Evolutionary conservation across 1,140 invertebrate species (phyloP).

Genomic region (Galleria mellonella): DNA sequence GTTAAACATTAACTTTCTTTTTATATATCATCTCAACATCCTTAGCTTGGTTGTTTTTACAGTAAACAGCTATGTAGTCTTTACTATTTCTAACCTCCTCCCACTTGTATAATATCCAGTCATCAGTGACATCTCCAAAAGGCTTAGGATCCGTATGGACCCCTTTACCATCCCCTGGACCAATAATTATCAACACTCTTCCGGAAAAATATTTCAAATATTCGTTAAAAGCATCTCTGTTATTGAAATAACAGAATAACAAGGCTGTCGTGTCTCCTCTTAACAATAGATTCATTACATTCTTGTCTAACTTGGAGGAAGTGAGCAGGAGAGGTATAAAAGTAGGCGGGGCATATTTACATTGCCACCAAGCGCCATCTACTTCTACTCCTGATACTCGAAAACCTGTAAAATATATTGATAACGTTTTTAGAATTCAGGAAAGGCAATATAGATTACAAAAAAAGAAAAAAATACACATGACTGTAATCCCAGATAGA

Average conservation of each 20-base stretch:
- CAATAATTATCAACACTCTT: slow-evolving; percentile 80
- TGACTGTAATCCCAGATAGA: no score
- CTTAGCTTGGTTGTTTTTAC: slow-evolving; percentile 16
- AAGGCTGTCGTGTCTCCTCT: slow-evolving; percentile 70
- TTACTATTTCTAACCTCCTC: slow-evolving; percentile 58
- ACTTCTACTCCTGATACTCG: slow-evolving; percentile 60
- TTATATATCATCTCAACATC: background rate
- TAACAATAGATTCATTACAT: slow-evolving; percentile 33
- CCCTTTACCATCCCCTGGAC: slow-evolving; percentile 77
- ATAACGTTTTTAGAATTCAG: no score
- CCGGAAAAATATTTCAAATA: slow-evolving; percentile 80
- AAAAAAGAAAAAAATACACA: no score
- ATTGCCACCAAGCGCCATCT: slow-evolving; percentile 69
- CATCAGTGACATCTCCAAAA: slow-evolving; percentile 73
- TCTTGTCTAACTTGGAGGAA: slow-evolving; percentile 35
- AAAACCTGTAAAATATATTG: slow-evolving; percentile 30
- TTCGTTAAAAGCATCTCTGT: slow-evolving; percentile 77
- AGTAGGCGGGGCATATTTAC: slow-evolving; percentile 65
- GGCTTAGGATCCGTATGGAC: slow-evolving; percentile 81
- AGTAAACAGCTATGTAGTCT: slow-evolving; percentile 62
- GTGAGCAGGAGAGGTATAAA: slow-evolving; percentile 64
- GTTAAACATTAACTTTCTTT: background rate
- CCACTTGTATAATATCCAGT: slow-evolving; percentile 41
- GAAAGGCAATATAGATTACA: no score
- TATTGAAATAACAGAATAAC: slow-evolving; percentile 87